Evolutionary conservation across 2,113 vertebrate genomes (phyloP), one percentile per base, ranked within the genome.

Genomic region (Nothoprocta perdicaria): DNA sequence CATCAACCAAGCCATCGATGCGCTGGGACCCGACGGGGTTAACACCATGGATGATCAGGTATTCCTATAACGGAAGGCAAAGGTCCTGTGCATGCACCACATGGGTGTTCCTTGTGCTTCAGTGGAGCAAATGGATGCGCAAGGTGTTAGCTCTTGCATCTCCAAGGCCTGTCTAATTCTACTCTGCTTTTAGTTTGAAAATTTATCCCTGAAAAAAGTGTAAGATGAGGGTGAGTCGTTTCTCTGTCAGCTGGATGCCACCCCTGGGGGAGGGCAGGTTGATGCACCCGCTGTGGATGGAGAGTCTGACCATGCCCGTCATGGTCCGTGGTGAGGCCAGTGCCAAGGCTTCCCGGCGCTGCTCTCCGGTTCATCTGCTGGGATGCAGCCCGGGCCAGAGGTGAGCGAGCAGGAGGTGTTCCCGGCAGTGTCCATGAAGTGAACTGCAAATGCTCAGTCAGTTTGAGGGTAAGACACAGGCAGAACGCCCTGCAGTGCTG

Each of bases 21-120:
- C 98, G 8, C 97, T 99, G 95, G 99, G 99, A 27, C 97, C 98
- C 0, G 99, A 99, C 0, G 99, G 99, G 21, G 98, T 99, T 21
- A 99, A 99, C 97, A 99, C 98, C 91, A 99, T 99, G 99, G 99
- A 99, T 3, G 99, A 99, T 93, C 99, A 99, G 99, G 99, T 99
- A 96, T 8, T 80, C 15, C n/a, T 10, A 3, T 7, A 29, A 10
- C 48, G 6, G 7, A 9, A 3, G 22, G 10, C 16, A 24, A 18
- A 57, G 31, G 33, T n/a, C 7, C 41, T 74, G 9, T n/a, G 48
- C 19, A 1, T 5, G 41, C 31, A 7, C 43, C n/a, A 6, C 52
- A 19, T 2, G 0, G 12, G 3, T 6, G 53, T 67, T 66, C 48
- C 46, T 48, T 48, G 48, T 48, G 48, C 66, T 80, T 45, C 48